These are phyloP conservation scores for Formica aserva DNA, from an alignment of 2,888 invertebrate genomes.

Conservation along the genomic window DNA sequence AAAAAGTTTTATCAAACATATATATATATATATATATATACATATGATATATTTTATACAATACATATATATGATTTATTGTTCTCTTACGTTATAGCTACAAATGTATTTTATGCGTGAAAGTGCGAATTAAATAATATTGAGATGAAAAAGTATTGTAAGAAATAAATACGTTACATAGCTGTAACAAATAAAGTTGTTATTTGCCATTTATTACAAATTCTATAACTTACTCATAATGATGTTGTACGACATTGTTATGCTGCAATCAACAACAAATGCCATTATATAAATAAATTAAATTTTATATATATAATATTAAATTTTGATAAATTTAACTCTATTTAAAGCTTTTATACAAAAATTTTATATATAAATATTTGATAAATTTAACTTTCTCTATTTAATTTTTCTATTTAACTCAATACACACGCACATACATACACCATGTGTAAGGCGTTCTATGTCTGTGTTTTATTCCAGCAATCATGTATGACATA, in stretches of 20 bases:
- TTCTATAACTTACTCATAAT: neutral
- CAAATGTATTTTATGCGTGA: neutral
- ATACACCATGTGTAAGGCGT: neutral
- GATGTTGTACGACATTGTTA: neutral
- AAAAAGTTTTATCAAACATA: neutral
- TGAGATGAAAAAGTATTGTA: neutral
- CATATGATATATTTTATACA: too few species aligned
- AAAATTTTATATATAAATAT: neutral
- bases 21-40: neutral
- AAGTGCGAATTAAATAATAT: slow-evolving; percentile 7
- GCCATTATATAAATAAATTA: neutral
- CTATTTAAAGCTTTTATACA: neutral
- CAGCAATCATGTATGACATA: slow-evolving; percentile 2
- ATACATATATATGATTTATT: neutral
- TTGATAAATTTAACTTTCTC: neutral
- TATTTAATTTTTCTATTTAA: neutral
- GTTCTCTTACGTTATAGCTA: neutral
- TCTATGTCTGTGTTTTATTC: neutral
- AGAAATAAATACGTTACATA: neutral
- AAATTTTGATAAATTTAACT: neutral
- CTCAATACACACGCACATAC: neutral
- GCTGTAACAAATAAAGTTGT: neutral
- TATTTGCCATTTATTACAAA: neutral
- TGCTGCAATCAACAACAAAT: neutral
- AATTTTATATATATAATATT: neutral